Evolutionary conservation across 2,113 vertebrate genomes (phyloP), one percentile per base, ranked within the genome.

Genomic region (Rhinolophus sinicus): DNA sequence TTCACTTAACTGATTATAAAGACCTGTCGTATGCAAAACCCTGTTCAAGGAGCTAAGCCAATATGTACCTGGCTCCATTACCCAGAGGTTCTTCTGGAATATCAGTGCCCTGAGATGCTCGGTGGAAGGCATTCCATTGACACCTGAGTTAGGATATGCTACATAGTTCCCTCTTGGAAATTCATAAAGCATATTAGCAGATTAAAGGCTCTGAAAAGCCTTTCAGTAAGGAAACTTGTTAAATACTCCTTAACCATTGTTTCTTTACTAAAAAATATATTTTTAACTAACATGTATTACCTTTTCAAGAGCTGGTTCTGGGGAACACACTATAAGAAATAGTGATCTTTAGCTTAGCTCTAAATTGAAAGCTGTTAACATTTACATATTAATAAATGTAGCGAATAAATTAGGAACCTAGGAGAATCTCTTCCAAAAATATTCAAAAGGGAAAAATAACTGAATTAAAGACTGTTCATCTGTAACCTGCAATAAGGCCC

Each of bases 1-100:
- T 70, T 92, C 38, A 92, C 64, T 67, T 50, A 94, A 73, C 30
- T 28, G 47, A 67, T 54, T 50, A 86, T 26, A 56, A 81, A 96
- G 60, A 52, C 22, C 22, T 30, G 8, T 58, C 75, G 8, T 26
- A 35, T 47, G 60, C 16, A 84, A 94, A 95, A 54, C 30, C 11
- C 8, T 56, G 0, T 67, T 76, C 50, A 56, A 40, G 52, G 13
- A 52, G 33, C 84, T 58, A 30, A 88, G 12, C 38, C 58, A 50
- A 10, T n/a, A 16, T 33, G 7, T 35, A 3, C 3, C 18, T 6
- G 22, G 10, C 8, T 64, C 26, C 19, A 6, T n/a, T 58, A 38
- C 15, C 58, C 28, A n/a, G 76, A 52, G 16, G 10, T 4, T 15
- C 54, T 88, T 6, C 12, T 5, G 30, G 50, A n/a, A 30, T 18